Evolutionary conservation across 92 coral and sea anemone species (phyloP), one percentile per base, ranked within the genome.

Genomic region (Epizoanthus fatuus): DNA sequence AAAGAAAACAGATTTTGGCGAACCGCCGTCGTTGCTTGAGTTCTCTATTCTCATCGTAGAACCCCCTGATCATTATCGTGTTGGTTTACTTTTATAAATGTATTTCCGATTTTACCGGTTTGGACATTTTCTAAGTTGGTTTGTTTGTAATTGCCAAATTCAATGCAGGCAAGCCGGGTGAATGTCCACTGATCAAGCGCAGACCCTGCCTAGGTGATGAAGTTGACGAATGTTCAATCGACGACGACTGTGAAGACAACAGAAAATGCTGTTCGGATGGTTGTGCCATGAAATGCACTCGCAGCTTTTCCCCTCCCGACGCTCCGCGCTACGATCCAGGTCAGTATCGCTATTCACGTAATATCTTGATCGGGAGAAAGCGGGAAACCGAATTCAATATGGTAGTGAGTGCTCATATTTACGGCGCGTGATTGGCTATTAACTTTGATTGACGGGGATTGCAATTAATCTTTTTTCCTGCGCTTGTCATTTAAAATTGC

Each of bases 281-380:
- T 16, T 64, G 69, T 32, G 15, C 16, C 19, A 64, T 9, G 69
- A 64, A 64, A 29, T 64, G 69, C 69, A 22, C 69, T 39, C 40
- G 12, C 44, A 29, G 40, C 44, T 37, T 22, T 64, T 16, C 2
- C 16, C 25, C 69, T 3, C 69, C 69, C 40, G 69, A 64, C n/a
- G 40, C 44, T 25, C 69, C 69, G 15, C 69, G 42, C 69, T 64
- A 64, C 39, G 69, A 64, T 15, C 69, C 69, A 64, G 69, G 69
- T 64, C 35, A 29, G 40, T 64, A 4, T 62, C 32, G n/a, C 22
- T 11, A 64, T 64, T 64, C 22, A 16, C 8, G 6, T 58, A 58
- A 58, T 16, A 64, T 12, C 9, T 64, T 37, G 35, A 2, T 64
- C 42, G 38, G 38, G 44, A 14, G 40, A 64, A 37, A 64, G n/a